Evolutionary conservation across 2,888 invertebrate species (phyloP), one percentile per base, ranked within the genome.

Genomic region (Liopterus haemorrhoidalis): DNA sequence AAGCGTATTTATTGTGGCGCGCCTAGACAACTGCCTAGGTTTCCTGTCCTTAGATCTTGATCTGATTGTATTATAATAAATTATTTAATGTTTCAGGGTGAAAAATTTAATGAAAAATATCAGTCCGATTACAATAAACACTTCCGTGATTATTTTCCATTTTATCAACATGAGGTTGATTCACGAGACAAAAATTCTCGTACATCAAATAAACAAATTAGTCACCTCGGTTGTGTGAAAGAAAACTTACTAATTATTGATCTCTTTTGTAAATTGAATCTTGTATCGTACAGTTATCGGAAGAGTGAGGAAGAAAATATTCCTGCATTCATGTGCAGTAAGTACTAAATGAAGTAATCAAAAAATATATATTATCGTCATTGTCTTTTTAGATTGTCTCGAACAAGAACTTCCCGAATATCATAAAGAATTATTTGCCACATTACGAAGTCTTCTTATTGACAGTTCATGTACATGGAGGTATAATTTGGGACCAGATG

Each of bases 91-190:
- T 46, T 36, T 5, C 18, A 42, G 48, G 33, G 5, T n/a, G 27
- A 47, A 14, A 40, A 44, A 15, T 36, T 50, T 19, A 36, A 54
- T 40, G 14, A 5, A 45, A 73, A 72, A 49, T 79, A 75, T 54
- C 68, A 72, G 1, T 67, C 69, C 9, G 61, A 65, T 28, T 81
- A 79, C 56, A 66, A 70, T 3, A 72, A 71, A 43, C 72, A 75
- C 61, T 70, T 84, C 50, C 63, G 83, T 2, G 61, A 59, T 22
- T 66, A 69, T 36, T 80, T 81, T 54, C 81, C 81, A 1, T 81
- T 76, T 62, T 65, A 67, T 4, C 72, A 74, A 48, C 70, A 67
- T 50, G 61, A 66, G 32, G 50, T 31, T 9, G n/a, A n/a, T n/a
- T n/a, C n/a, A 46, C 52, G 9, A 52, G 52, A 32, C 54, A 56